Percentiles rank a stretch among this genome's conserved stretches.
These are phyloP conservation scores for Osmoderma eremita DNA, from an alignment of 2,888 invertebrate species.

Conservation along the genomic window DNA sequence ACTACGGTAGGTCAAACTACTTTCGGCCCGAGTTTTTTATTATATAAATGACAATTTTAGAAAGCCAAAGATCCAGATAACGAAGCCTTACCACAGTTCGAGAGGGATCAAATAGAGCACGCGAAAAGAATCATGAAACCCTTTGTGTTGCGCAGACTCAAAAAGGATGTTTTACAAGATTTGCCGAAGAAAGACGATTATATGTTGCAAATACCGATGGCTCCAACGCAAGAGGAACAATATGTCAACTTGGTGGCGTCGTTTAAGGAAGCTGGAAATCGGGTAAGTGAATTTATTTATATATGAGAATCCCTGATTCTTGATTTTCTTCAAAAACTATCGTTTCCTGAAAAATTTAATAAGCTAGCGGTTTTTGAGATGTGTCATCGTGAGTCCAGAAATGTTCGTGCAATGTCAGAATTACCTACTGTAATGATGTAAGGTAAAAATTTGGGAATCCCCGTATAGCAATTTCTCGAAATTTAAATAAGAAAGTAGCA, in stretches of 20 bases:
- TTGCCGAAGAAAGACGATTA: constrained; percentile 85
- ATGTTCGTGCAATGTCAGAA: too few relatives aligned
- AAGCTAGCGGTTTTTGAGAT: too few relatives aligned
- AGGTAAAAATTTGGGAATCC: too few relatives aligned
- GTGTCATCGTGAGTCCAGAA: too few relatives aligned
- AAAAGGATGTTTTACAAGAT: constrained; percentile 85
- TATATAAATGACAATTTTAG: constrained; percentile 63
- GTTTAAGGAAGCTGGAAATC: constrained; percentile 72
- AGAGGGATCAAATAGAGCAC: constrained; percentile 87
- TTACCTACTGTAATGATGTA: too few relatives aligned
- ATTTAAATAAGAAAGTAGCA: too few relatives aligned
- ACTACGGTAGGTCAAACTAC: constrained; percentile 65
- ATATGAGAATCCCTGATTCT: neutral
- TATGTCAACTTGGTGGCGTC: constrained; percentile 80
- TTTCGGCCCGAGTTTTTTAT: constrained; percentile 45
- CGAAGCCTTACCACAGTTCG: constrained; percentile 80
- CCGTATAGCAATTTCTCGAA: too few relatives aligned
- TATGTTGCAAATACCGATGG: constrained; percentile 75
- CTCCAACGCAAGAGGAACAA: constrained; percentile 75
- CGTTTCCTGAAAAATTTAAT: too few relatives aligned
- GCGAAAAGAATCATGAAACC: constrained; percentile 97
- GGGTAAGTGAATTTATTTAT: constrained; percentile 59
- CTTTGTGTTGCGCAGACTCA: constrained; percentile 89
- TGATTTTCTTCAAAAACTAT: too few relatives aligned
- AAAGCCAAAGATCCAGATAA: constrained; percentile 65